Conservation (phyloP, 2,113 vertebrate genomes). For the Egretta garzetta region DNA sequence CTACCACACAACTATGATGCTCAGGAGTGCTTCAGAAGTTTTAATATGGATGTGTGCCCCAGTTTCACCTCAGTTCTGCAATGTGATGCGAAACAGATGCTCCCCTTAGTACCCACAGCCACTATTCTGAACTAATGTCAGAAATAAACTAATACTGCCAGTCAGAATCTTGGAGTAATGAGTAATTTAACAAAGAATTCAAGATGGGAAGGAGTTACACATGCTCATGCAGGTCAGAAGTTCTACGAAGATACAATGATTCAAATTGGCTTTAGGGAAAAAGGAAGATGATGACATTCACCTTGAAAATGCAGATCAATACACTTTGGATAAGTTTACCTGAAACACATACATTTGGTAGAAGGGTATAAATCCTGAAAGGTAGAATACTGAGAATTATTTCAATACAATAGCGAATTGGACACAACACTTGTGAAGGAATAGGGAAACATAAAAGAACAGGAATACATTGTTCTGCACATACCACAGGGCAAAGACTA, state of each 20-base stretch:
- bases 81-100: neutral
- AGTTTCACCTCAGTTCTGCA: neutral
- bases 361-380: neutral
- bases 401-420: neutral
- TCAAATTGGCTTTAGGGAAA: neutral
- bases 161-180: neutral
- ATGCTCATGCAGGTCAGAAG: neutral
- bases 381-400: neutral
- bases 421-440: neutral
- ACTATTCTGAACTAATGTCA: neutral
- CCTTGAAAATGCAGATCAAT: neutral
- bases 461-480: neutral
- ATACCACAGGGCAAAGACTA: accelerated
- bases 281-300: neutral
- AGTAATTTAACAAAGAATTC: neutral
- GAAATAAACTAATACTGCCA: neutral
- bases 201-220: neutral
- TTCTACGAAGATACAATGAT: neutral
- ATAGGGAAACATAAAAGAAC: neutral
- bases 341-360: neutral
- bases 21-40: neutral
- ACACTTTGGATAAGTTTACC: neutral
- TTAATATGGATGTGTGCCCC: neutral
- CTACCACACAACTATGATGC: neutral
- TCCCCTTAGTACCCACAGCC: neutral